Base-by-base conservation (phyloP, 2,888 invertebrate genomes). In the Junonia oenone region DNA sequence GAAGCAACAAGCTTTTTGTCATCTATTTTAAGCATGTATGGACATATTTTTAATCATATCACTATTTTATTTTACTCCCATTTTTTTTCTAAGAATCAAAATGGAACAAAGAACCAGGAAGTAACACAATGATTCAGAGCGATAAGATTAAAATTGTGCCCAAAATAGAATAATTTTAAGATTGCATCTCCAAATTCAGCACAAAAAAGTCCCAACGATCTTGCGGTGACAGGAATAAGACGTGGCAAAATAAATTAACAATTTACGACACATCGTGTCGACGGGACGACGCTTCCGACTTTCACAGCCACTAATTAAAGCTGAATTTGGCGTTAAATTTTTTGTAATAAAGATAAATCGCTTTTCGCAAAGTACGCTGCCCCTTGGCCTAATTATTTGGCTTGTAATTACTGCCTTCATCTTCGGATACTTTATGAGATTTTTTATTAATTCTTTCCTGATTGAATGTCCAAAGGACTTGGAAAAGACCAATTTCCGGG, bases 231-330 rank as follows among this genome's bases (percentile, higher is more conserved):
- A 37, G 35, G 17, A 13, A 14, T 15, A 47, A 40, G 40, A 31
- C 15, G 8, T 13, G 43, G 26, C 27, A n/a, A 33, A n/a, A 37
- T 56, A 52, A 47, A 56, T 35, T 47, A 35, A 40, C 40, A 52
- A 47, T 56, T 56, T 47, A 51, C 14, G 51, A 40, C 46, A 8
- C 13, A 26, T 8, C n/a, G 1, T 26, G 52, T 13, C 45, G 52
- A 56, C 51, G 43, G 47, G n/a, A 33, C 9, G 19, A 29, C 35
- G 17, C 47, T 51, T 52, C 47, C 51, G 51, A 9, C 35, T 35
- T 27, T 43, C 26, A 26, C n/a, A 19, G 19, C 19, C 40, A 40
- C 43, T 43, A 43, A 43, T 43, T 22, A 22, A 17, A 26, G 13
- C 43, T 8, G 13, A 13, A 26, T 43, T 43, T 43, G 43, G 43